These are phyloP conservation scores for Thalassoma bifasciatum DNA, from an alignment of 2,113 vertebrate genomes.

Conservation along the genomic window DNA sequence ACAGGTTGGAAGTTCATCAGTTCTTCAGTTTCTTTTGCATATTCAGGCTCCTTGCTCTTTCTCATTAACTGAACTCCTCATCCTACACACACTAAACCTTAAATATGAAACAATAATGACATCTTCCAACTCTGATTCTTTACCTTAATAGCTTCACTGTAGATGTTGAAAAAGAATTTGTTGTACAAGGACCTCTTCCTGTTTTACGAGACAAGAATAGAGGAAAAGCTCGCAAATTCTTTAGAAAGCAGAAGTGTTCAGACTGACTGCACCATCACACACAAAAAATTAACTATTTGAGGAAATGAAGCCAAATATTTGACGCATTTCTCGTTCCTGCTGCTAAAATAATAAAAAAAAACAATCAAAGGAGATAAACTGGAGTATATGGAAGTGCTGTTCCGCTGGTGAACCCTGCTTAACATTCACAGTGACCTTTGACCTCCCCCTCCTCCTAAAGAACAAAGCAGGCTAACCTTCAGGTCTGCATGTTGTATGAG, in stretches of 20 bases:
- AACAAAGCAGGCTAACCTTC: slow-evolving; percentile 5
- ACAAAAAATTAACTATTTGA: neutral
- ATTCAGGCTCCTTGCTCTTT: no score
- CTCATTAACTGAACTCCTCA: no score
- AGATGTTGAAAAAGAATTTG: neutral
- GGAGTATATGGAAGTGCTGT: no score
- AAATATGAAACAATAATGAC: no score
- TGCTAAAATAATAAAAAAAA: neutral
- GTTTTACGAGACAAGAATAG: neutral
- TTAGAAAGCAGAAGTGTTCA: neutral
- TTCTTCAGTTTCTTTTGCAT: no score
- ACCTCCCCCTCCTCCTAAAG: neutral
- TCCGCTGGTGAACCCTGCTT: neutral
- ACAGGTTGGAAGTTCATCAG: no score
- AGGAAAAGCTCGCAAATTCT: neutral
- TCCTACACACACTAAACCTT: no score
- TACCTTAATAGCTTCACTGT: neutral
- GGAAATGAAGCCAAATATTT: neutral
- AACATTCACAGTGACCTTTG: slow-evolving; percentile 25
- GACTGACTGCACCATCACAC: neutral
- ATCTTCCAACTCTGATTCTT: no score
- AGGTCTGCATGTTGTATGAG: slow-evolving; percentile 6
- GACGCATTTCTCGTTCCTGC: no score
- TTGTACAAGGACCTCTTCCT: slow-evolving; percentile 2
- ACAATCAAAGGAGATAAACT: no score